These are phyloP conservation scores for Papilio xuthus DNA, from an alignment of 1,140 invertebrate species.

Conservation along the genomic window DNA sequence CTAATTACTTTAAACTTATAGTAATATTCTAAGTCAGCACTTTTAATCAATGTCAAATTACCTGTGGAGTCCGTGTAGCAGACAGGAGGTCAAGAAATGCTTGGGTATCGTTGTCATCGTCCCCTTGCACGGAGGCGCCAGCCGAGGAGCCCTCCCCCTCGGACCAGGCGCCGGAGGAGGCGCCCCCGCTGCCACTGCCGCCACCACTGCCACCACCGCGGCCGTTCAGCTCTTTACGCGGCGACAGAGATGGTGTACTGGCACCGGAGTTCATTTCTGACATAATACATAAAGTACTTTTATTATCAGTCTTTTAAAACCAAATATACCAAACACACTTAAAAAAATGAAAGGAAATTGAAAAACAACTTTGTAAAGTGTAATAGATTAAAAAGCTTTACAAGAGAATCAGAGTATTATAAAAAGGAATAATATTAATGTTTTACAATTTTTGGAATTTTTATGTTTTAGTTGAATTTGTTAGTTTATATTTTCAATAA, in stretches of 20 bases:
- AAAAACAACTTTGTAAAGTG: too few relatives aligned
- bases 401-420: too few relatives aligned
- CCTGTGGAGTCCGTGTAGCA: slow-evolving; percentile 87
- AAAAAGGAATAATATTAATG: too few relatives aligned
- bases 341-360: background rate
- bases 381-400: too few relatives aligned
- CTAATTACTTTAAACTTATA: background rate
- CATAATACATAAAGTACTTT: background rate
- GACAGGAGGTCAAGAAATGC: slow-evolving; percentile 87
- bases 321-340: too few relatives aligned
- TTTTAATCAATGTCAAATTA: slow-evolving; percentile 40
- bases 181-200: slow-evolving; percentile 72
- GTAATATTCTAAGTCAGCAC: background rate
- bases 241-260: slow-evolving; percentile 82
- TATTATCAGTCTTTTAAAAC: background rate
- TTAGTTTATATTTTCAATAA: too few relatives aligned
- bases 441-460: too few relatives aligned
- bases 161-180: slow-evolving; percentile 85
- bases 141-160: slow-evolving; percentile 88
- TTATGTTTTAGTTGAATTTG: too few relatives aligned
- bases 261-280: slow-evolving; percentile 76
- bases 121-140: slow-evolving; percentile 84
- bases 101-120: slow-evolving; percentile 85
- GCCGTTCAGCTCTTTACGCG: slow-evolving; percentile 83
- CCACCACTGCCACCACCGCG: slow-evolving; percentile 75